phyloP scores from a whole-genome alignment of 2,797 vertebrate species.

The Rhynchonycteris naso region DNA sequence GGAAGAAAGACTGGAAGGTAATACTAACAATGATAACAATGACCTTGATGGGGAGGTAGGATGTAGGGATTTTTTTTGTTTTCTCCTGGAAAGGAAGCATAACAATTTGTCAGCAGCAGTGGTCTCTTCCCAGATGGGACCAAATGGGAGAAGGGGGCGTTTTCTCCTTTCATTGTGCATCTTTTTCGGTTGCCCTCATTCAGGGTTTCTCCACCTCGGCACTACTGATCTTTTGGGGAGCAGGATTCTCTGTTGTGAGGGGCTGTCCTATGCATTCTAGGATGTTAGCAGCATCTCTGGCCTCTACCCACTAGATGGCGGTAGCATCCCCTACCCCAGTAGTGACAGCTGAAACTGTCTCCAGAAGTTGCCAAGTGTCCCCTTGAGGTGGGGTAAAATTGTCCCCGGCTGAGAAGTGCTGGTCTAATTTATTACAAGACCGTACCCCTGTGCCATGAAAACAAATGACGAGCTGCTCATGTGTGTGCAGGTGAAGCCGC shows the following conservation, averaged over 20 bases:
- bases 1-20: background rate
- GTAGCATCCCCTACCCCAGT: fast-evolving
- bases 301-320: background rate
- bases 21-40: fast-evolving
- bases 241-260: background rate
- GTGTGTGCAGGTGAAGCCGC: conserved; percentile 93
- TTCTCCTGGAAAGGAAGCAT: background rate
- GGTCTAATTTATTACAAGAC: fast-evolving
- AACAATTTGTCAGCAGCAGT: fast-evolving
- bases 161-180: background rate
- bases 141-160: background rate
- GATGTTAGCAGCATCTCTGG: too few relatives aligned
- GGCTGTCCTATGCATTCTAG: background rate
- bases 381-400: fast-evolving
- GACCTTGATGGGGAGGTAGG: background rate
- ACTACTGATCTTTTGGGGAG: background rate
- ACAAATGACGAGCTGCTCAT: fast-evolving
- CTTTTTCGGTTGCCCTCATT: background rate
- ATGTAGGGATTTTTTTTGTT: background rate
- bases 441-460: background rate
- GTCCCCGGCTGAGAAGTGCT: background rate
- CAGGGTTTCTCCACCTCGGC: fast-evolving
- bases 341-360: background rate
- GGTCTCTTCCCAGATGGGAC: too few relatives aligned
- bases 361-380: background rate